A percentile compares a stretch with the other conserved stretches of the same genome.
Evolutionary conservation across 2,113 vertebrate species (phyloP).

Genomic region (Arvicanthis niloticus): DNA sequence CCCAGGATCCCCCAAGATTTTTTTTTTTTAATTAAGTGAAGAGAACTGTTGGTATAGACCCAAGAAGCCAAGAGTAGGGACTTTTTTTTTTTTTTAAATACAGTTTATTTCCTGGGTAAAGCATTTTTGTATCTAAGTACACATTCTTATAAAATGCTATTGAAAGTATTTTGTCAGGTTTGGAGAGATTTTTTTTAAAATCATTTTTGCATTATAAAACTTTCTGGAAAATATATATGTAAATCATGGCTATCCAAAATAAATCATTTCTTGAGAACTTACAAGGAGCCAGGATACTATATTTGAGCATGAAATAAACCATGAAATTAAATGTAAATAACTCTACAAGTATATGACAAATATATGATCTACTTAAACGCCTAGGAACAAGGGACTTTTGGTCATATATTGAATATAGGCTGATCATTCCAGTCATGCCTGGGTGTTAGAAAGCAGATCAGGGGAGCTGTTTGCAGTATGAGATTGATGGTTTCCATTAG

Average conservation of each 20-base stretch:
- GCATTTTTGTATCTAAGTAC: not conserved
- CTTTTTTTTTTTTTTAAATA: not conserved
- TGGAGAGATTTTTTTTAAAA: not conserved
- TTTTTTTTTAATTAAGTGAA: not conserved
- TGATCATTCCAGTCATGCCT: not conserved
- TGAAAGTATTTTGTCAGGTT: not conserved
- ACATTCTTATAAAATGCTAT: not conserved
- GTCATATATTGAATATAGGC: not conserved
- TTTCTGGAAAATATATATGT: not conserved
- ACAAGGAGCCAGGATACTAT: not conserved
- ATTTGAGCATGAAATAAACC: not conserved
- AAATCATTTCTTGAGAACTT: not conserved
- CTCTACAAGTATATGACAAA: not conserved
- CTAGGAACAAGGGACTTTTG: not conserved
- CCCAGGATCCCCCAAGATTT: not conserved
- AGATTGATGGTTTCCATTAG: not conserved
- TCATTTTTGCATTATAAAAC: not conserved
- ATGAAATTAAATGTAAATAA: not conserved
- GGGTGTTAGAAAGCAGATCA: not conserved
- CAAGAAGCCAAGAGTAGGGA: not conserved
- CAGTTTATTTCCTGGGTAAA: not conserved
- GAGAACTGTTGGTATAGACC: not conserved
- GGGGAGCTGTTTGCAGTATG: not conserved
- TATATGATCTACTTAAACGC: not conserved
- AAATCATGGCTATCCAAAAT: conserved; percentile 11